Base-by-base conservation (phyloP, 2,113 vertebrate species). In the Nibea coibor region DNA sequence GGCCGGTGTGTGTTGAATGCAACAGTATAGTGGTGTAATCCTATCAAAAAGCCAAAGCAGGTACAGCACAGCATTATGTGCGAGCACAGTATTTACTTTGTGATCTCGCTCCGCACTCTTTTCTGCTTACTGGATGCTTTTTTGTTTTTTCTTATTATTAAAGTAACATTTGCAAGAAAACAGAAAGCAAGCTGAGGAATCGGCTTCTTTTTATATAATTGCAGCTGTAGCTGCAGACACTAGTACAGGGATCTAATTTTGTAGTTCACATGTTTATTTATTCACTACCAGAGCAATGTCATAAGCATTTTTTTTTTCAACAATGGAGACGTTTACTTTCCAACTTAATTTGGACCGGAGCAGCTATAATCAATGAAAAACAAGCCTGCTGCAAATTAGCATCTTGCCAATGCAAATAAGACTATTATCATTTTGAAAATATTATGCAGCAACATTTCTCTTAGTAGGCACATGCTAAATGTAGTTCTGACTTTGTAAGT, bases 21-120 rank as follows among this genome's bases (percentile, higher is more conserved):
- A 51, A 76, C 62, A 59, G 81, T 82, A 70, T 75, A 67, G 56
- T 28, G 19, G 62, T 76, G 77, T 90, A 91, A 93, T 90, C 84
- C 78, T 71, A 78, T 89, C 72, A 87, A 75, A 81, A 81, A 90
- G 66, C 71, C 71, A 57, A 82, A 83, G 81, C 82, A 87, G 85
- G 82, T 92, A 77, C 54, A 64, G 79, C 63, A 22, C 57, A 43
- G 80, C n/a, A 56, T 88, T 71, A 54, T 72, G 63, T 61, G 17
- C 48, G n/a, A 69, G 56, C 57, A 67, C 69, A 24, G 66, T 78
- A n/a, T 85, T 88, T 88, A 75, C 79, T 74, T 67, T 80, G 47
- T 47, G n/a, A 81, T 73, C 63, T 10, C 19, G 16, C 45, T 63
- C 22, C 43, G 24, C 39, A 47, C 39, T 50, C 2, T 45, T 58